These are phyloP conservation scores for Rhyacophila brunnea DNA, from an alignment of 1,140 invertebrate species.

Conservation along the genomic window DNA sequence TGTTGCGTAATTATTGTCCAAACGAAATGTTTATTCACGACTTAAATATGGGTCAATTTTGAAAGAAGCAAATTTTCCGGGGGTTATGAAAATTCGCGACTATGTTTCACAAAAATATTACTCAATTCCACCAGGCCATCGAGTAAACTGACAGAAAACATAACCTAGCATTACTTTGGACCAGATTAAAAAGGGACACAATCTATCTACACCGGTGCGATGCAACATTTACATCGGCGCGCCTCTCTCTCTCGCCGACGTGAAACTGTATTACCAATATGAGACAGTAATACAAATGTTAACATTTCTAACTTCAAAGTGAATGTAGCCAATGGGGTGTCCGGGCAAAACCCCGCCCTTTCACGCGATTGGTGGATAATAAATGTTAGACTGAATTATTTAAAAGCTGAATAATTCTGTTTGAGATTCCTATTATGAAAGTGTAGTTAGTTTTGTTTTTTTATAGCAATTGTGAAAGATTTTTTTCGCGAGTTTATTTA, in stretches of 20 bases:
- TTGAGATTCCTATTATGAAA: slow-evolving; percentile 23
- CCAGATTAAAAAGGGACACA: slow-evolving; percentile 8
- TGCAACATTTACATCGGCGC: slow-evolving; percentile 9
- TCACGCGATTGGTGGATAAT: slow-evolving; percentile 18
- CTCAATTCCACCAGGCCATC: neutral
- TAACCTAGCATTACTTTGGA: slow-evolving; percentile 8
- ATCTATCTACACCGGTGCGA: neutral
- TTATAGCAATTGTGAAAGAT: slow-evolving; percentile 17
- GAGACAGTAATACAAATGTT: slow-evolving; percentile 29
- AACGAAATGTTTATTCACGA: too few relatives aligned
- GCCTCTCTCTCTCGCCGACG: slow-evolving; percentile 23
- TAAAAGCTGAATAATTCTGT: slow-evolving; percentile 3
- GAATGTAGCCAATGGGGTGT: slow-evolving; percentile 26
- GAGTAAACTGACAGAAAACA: slow-evolving; percentile 18
- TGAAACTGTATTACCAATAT: slow-evolving; percentile 27
- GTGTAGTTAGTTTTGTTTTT: slow-evolving; percentile 23
- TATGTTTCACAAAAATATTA: too few relatives aligned
- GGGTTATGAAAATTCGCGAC: too few relatives aligned
- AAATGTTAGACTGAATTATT: slow-evolving; percentile 7
- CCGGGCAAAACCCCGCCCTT: slow-evolving; percentile 17
- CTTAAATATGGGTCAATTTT: too few relatives aligned
- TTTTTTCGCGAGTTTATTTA: slow-evolving; percentile 14
- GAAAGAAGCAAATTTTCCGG: too few relatives aligned
- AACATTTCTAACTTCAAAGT: slow-evolving; percentile 18
- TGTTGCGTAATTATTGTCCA: too few relatives aligned